Base-by-base conservation (phyloP, 2,888 invertebrate genomes). In the Drosophila pseudotalamancana region DNA sequence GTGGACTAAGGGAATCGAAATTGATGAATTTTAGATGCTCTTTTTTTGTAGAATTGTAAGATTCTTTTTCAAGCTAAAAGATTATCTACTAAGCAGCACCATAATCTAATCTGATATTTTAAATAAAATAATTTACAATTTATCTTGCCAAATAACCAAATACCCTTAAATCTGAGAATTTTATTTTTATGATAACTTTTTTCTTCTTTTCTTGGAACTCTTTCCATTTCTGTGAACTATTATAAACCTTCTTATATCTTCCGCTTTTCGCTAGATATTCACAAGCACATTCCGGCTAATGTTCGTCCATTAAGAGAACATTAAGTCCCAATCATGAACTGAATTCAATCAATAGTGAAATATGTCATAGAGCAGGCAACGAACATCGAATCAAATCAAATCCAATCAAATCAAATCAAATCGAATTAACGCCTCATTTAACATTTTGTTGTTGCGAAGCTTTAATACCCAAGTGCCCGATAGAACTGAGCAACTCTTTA, bases 341-440 rank as follows among this genome's bases (percentile, higher is more conserved):
- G 29, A 37, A 53, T 42, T 63, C 64, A 53, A 63, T 53, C 21
- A 40, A 39, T 31, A 34, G 32, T 40, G 14, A 63, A 46, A 42
- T 27, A 34, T 34, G 40, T 29, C 32, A 55, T 43, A 31, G 14
- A 16, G 4, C 18, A 25, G 29, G 29, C 37, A 59, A 9, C 4
- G 23, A 31, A 14, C 14, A 39, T 23, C 12, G 34, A 51, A 32
- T 6, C 11, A 56, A 31, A 18, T 31, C 14, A 34, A 51, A 32
- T 6, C 11, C 46, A 31, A 18, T 31, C 14, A 34, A 66, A 50
- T 49, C 23, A 40, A 66, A 46, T 66, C 45, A 51, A 66, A 66
- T 66, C 40, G 31, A 66, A 50, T 49, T n/a, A 50, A 67, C 43
- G 68, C 14, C 60, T 39, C 53, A 59, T 68, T 68, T 32, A 53